Evolutionary conservation across 2,113 vertebrate genomes (phyloP), one percentile per base, ranked within the genome.

Genomic region (Thymallus thymallus): DNA sequence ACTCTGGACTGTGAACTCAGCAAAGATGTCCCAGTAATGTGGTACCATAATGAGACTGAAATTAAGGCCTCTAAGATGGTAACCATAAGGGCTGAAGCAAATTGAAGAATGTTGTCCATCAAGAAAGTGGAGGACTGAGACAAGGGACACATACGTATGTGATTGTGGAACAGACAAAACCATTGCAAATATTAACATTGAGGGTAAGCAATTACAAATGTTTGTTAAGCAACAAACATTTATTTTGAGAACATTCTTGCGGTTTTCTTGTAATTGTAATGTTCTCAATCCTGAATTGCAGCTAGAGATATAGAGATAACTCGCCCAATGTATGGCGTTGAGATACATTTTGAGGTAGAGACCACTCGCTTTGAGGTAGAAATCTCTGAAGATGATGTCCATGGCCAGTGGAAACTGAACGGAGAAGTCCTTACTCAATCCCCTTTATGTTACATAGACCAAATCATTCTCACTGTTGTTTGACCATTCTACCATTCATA

Each of bases 101-200:
- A 94, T 74, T 92, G 93, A 60, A 94, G 96, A 81, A 93, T 92
- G 65, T 91, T 99, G 26, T 88, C 91, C 58, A 95, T 99, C 88
- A 97, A 94, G 88, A 98, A 93, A 84, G 91, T 93, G 2, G 91
- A 91, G 0, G 86, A 95, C 66, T 92, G 91, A 74, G 94, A 98
- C 81, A 97, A 95, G 91, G 98, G 97, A 60, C 92, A 96, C n/a
- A 84, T 99, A 98, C 58, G 78, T 92, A 6, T 99, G 98, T 83
- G 95, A 98, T 79, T 99, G 98, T 77, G 94, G 95, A 80, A 99
- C 97, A 0, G 98, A 99, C 88, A 96, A 95, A 82, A 99, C 98
- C 0, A 92, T 89, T n/a, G 93, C 95, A 45, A 88, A 84, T 4
- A 74, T 98, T 65, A 92, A 84, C 10, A 83, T 98, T 51, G 96